These are phyloP conservation scores for Ladona fulva DNA, from an alignment of 1,140 invertebrate species.

Conservation along the genomic window DNA sequence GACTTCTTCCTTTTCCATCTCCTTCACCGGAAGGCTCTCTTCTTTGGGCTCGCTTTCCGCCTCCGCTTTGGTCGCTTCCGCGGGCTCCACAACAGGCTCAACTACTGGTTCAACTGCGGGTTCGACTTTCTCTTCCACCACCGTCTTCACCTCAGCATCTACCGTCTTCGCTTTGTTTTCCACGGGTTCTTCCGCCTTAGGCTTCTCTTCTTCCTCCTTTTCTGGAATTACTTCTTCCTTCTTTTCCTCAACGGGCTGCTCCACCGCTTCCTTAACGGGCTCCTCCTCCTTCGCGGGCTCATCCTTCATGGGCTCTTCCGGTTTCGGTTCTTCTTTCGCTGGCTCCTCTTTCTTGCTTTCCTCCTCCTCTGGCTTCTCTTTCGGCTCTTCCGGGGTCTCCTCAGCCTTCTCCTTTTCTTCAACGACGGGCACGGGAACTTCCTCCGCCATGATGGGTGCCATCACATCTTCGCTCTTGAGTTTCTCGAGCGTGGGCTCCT, in stretches of 20 bases:
- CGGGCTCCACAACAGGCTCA: neutral
- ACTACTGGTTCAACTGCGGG: no score
- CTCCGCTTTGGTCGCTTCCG: neutral
- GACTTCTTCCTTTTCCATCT: neutral
- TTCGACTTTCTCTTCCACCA: neutral
- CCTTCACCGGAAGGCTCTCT: neutral
- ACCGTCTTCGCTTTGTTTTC: neutral
- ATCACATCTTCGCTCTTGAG: neutral
- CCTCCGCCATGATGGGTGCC: neutral
- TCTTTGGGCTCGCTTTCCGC: neutral
- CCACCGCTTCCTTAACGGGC: neutral
- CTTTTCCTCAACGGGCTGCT: neutral
- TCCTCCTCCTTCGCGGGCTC: neutral
- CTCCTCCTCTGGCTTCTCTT: neutral
- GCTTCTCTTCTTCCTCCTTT: neutral
- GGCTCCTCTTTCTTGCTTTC: neutral
- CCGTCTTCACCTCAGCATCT: neutral
- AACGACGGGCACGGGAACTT: no score
- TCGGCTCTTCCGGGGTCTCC: neutral
- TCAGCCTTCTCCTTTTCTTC: neutral
- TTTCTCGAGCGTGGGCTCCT: neutral
- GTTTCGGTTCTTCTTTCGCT: neutral
- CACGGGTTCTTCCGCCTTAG: neutral
- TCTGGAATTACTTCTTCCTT: neutral
- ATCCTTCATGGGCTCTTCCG: neutral